These are phyloP conservation scores for Coracias cyanogaster DNA, from an alignment of 2,797 vertebrate species.

Conservation along the genomic window DNA sequence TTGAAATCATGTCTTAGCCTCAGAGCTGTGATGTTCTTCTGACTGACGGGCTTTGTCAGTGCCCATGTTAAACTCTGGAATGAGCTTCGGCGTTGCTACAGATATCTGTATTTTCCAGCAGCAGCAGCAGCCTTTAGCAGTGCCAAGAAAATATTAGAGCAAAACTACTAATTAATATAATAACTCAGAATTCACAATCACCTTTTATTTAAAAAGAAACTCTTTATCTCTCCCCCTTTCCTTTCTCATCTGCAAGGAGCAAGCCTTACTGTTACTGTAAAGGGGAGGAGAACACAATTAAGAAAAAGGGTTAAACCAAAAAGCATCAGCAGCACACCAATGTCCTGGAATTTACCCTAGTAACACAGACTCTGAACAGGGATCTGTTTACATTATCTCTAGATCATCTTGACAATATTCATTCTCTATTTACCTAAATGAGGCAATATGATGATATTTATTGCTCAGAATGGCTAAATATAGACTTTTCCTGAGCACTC, in stretches of 20 bases:
- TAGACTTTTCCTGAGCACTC: constrained; percentile 91
- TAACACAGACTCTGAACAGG: constrained; percentile 81
- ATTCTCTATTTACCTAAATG: constrained; percentile 96
- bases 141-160: constrained; percentile 55
- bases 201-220: constrained; percentile 54
- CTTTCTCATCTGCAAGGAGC: constrained; percentile 48
- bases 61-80: constrained; percentile 49
- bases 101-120: constrained; percentile 61
- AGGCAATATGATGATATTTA: constrained; percentile 97
- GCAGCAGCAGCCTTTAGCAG: constrained; percentile 30
- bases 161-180: constrained; percentile 74
- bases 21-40: constrained; percentile 35
- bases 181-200: constrained; percentile 68
- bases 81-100: constrained; percentile 28
- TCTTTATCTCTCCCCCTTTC: background rate
- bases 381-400: constrained; percentile 90
- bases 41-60: constrained; percentile 68
- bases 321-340: constrained; percentile 79
- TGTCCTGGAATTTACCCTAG: constrained; percentile 84
- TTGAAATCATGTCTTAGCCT: constrained; percentile 52
- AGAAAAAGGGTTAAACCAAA: constrained; percentile 76
- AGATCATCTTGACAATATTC: constrained; percentile 93
- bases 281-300: constrained; percentile 45
- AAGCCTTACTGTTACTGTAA: constrained; percentile 54
- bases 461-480: constrained; percentile 96